A percentile compares a stretch with the other conserved stretches of the same genome.
These are phyloP conservation scores for Meloidogyne chitwoodi DNA, from an alignment of 1,140 invertebrate species.

Conservation along the genomic window DNA sequence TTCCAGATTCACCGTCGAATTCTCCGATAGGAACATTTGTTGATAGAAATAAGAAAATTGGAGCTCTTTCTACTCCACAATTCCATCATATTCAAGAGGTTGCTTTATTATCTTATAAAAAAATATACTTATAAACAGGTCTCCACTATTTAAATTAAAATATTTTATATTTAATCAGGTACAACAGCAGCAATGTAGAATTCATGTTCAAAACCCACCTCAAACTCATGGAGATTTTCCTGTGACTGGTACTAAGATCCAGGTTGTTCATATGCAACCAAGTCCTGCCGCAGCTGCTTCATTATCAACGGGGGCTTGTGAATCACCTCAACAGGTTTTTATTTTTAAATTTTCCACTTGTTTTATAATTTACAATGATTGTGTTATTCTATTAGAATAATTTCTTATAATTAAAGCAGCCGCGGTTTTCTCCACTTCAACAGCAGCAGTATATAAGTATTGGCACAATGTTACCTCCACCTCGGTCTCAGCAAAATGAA, in stretches of 20 bases:
- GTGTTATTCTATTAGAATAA: neutral
- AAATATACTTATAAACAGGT: neutral
- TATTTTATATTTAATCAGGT: neutral
- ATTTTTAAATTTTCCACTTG: neutral
- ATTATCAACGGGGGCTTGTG: neutral
- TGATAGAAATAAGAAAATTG: neutral
- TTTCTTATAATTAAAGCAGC: neutral
- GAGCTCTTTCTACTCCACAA: neutral
- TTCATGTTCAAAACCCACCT: constrained; percentile 27
- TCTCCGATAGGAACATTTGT: neutral
- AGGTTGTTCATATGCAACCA: constrained; percentile 23
- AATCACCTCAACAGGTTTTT: neutral
- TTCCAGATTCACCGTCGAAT: neutral
- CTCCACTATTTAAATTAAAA: neutral
- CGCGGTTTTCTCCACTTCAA: neutral
- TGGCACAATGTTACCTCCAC: neutral
- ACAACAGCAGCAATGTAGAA: constrained; percentile 11
- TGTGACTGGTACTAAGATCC: constrained; percentile 19
- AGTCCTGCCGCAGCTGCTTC: neutral
- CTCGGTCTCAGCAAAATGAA: neutral
- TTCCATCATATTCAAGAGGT: neutral
- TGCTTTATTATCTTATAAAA: neutral
- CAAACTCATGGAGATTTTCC: constrained; percentile 23
- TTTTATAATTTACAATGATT: too few species aligned
- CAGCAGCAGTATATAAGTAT: neutral